Conservation (phyloP, 2,888 invertebrate genomes). For the Tillus elongatus region DNA sequence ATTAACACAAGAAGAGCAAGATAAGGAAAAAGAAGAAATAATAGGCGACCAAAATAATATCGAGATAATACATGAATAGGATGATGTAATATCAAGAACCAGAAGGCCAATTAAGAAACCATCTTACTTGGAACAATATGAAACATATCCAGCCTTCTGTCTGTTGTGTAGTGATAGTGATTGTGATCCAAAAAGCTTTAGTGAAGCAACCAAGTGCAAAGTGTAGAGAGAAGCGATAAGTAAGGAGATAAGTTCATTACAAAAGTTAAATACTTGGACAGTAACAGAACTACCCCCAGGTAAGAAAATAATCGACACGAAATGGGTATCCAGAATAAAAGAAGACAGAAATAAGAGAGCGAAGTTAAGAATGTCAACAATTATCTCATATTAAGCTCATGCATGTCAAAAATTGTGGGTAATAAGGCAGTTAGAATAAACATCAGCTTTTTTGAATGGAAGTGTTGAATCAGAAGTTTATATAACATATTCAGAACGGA, state of each 20-base stretch:
- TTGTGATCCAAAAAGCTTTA: constrained; percentile 7
- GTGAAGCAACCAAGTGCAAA: constrained; percentile 9
- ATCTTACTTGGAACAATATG: constrained; percentile 14
- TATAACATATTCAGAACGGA: constrained; percentile 18
- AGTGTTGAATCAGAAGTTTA: constrained; percentile 17
- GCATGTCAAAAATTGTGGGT: constrained; percentile 15
- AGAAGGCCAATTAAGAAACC: constrained; percentile 11
- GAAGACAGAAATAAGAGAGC: constrained; percentile 8
- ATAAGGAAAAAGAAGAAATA: constrained; percentile 10
- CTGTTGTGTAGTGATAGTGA: constrained; percentile 9
- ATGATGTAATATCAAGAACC: constrained; percentile 7
- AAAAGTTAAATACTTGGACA: constrained; percentile 16
- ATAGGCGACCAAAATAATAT: constrained; percentile 9
- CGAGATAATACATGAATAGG: constrained; percentile 7
- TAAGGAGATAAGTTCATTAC: constrained; percentile 17
- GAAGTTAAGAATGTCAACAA: constrained; percentile 15
- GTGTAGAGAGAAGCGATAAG: constrained; percentile 19
- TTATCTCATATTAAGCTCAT: constrained; percentile 18
- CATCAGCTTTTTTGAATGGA: constrained; percentile 23
- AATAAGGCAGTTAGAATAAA: constrained; percentile 18
- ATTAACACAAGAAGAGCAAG: no score
- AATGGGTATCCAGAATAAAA: constrained; percentile 18
- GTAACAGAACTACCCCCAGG: constrained; percentile 13
- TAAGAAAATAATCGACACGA: constrained; percentile 18
- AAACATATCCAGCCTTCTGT: constrained; percentile 17